Conservation (phyloP, 2,797 vertebrate genomes). For the Tolypeutes matacus region DNA sequence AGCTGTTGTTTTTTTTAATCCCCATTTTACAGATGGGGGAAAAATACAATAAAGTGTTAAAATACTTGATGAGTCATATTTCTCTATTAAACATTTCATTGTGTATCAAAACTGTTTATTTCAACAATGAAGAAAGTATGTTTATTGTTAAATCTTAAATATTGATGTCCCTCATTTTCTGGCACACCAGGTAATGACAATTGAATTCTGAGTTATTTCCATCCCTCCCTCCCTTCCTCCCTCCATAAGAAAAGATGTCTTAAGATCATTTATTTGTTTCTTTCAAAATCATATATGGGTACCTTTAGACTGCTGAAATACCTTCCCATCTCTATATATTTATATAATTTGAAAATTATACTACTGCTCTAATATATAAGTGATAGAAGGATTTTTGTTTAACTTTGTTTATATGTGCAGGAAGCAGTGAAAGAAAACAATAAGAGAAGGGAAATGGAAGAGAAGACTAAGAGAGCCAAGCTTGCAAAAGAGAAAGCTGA, state of each 20-base stretch:
- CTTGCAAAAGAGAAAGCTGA: conserved; percentile 98
- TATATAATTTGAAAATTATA: not conserved
- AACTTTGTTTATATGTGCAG: conserved; percentile 86
- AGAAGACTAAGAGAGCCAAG: conserved; percentile 97
- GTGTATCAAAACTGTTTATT: conserved; percentile 45
- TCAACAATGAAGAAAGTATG: not conserved
- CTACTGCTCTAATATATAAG: conserved; percentile 20
- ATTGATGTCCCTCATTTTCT: conserved; percentile 42
- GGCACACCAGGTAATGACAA: not conserved
- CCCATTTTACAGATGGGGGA: not conserved
- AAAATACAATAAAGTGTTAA: not conserved
- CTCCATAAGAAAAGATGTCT: conserved; percentile 15
- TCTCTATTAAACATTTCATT: conserved; percentile 33
- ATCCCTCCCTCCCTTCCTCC: not conserved
- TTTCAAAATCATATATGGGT: not conserved
- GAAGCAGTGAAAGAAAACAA: conserved; percentile 97
- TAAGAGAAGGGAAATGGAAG: conserved; percentile 97
- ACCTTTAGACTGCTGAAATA: conserved; percentile 2
- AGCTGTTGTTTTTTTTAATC: not conserved
- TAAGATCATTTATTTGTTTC: conserved; percentile 27
- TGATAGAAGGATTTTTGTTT: conserved; percentile 64
- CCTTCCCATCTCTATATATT: not conserved
- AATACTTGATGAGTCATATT: conserved; percentile 31
- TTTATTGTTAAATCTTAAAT: conserved; percentile 54
- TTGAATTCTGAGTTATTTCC: conserved; percentile 32